Evolutionary conservation across 2,113 vertebrate genomes (phyloP), one percentile per base, ranked within the genome.

Genomic region (Bostrychus sinensis): DNA sequence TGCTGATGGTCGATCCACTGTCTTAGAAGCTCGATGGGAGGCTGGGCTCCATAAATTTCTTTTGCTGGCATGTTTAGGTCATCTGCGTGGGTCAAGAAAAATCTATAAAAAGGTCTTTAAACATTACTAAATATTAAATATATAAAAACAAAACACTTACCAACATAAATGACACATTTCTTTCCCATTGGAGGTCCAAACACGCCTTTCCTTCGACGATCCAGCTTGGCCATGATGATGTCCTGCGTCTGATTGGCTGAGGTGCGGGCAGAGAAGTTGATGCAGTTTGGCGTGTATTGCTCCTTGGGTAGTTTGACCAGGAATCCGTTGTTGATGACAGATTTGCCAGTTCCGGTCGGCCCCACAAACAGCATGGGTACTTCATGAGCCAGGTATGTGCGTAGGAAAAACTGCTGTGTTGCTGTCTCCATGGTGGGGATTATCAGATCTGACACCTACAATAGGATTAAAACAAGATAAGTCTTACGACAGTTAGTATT

Each of bases 201-300:
- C 53, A 95, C 85, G 65, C 93, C 94, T 80, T 94, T 96, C 58
- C 94, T 92, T 39, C 95, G 91, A 85, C 95, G 96, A 77, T 96
- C 95, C 70, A 96, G 67, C 77, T 95, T 96, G 26, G 95, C 95
- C 92, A 94, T 95, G 50, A 98, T 94, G 67, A 97, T 94, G 79
- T 93, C 94, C 82, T 96, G 95, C 36, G 94, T 95, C 80, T 96
- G 95, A 62, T 93, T 90, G 28, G 95, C 95, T 34, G 94, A 95
- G 14, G 95, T 97, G 88, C 97, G 96, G 39, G 95, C 95, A 55
- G 95, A 96, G 80, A 96, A 96, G 91, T 96, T 98, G 81, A 97
- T 90, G 42, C 96, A 86, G 77, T 96, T 83, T 39, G 94, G 94
- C 80, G 86, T 94, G 89, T 96, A 96, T 59, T 88, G 73, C 10